phyloP scores from a whole-genome alignment of 2,888 invertebrate species.

The Sympetrum striolatum region DNA sequence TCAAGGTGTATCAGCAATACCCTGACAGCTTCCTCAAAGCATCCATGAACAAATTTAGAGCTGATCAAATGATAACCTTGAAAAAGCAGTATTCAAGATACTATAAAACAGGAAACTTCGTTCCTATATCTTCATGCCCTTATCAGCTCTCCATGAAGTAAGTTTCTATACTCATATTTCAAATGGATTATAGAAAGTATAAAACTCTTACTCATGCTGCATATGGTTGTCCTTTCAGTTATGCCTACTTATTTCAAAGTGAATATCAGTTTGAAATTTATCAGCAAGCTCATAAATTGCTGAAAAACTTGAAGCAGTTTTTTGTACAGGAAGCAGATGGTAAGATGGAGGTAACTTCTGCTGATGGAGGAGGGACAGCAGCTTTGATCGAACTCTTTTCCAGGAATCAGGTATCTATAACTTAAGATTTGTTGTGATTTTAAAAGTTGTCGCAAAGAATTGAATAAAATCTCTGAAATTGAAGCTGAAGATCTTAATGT shows the following conservation, averaged over 20 bases:
- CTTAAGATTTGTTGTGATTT: neutral
- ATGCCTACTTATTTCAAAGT: conserved; percentile 60
- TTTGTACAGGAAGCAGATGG: conserved; percentile 44
- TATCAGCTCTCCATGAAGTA: conserved; percentile 60
- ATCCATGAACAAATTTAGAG: conserved; percentile 67
- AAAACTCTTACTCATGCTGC: too few species aligned
- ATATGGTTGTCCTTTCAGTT: conserved; percentile 53
- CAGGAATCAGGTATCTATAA: conserved; percentile 46
- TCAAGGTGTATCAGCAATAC: conserved; percentile 75
- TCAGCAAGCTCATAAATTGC: conserved; percentile 56
- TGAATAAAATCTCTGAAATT: too few species aligned
- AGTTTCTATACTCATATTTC: conserved; percentile 47
- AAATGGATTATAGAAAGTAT: too few species aligned
- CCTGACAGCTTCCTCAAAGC: conserved; percentile 69
- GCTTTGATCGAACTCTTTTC: conserved; percentile 61
- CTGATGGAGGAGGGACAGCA: conserved; percentile 62
- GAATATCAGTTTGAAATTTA: conserved; percentile 62
- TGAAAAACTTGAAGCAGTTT: conserved; percentile 51
- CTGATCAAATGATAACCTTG: conserved; percentile 67
- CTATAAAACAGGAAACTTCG: conserved; percentile 58
- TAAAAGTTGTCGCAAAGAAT: too few species aligned
- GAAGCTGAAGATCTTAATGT: too few species aligned
- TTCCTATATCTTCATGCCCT: conserved; percentile 62
- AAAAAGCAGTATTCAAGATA: conserved; percentile 59
- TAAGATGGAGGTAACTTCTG: conserved; percentile 57